Conservation (phyloP, 2,113 vertebrate species). For the Melanerpes aurifrons region DNA sequence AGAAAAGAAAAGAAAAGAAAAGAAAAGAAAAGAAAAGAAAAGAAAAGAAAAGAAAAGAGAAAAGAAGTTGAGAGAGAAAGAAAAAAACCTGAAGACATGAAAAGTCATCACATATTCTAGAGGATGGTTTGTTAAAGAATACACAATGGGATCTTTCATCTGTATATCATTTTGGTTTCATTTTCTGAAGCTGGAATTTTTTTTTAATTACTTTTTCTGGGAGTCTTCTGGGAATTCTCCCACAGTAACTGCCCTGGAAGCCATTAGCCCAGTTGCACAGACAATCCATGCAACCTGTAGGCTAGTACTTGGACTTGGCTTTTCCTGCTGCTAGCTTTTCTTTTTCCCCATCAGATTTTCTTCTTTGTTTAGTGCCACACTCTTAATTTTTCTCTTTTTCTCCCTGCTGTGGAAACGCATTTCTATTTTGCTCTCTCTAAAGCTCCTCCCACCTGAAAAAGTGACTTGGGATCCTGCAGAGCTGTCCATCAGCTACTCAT, state of each 20-base stretch:
- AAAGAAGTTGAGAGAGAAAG: not conserved
- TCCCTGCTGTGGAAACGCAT: not conserved
- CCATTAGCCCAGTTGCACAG: conserved; percentile 32
- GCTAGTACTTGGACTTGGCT: conserved; percentile 22
- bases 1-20: too few species aligned
- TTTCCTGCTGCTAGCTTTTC: not conserved
- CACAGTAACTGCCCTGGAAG: conserved; percentile 25
- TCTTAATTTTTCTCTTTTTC: not conserved
- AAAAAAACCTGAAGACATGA: not conserved
- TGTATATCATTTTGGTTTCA: not conserved
- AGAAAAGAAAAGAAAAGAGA: not conserved
- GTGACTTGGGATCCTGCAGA: not conserved
- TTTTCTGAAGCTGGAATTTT: not conserved
- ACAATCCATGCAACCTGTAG: not conserved
- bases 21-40: too few species aligned
- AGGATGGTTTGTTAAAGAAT: not conserved
- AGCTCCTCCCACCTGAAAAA: not conserved
- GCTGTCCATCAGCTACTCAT: not conserved
- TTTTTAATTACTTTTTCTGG: not conserved
- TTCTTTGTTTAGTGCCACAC: conserved; percentile 25
- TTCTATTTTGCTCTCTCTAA: not conserved
- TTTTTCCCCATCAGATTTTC: not conserved
- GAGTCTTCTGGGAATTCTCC: not conserved
- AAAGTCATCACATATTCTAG: not conserved
- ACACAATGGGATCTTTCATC: not conserved